Conservation (phyloP, 2,888 invertebrate species). For the Vanessa cardui region DNA sequence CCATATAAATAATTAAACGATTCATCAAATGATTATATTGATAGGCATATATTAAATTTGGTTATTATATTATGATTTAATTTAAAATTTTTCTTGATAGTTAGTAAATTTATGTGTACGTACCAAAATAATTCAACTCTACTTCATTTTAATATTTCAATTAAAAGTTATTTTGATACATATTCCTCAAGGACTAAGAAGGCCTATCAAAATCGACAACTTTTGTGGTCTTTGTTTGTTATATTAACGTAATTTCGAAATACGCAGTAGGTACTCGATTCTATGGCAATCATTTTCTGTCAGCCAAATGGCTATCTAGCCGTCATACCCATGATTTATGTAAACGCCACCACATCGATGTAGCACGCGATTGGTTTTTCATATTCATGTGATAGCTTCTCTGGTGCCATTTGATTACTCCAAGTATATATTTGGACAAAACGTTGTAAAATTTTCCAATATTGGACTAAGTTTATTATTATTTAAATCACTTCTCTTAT, state of each 20-base stretch:
- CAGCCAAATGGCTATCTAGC: slow-evolving; percentile 22
- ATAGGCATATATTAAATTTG: too few species aligned
- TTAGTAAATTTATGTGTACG: too few species aligned
- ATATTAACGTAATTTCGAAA: neutral
- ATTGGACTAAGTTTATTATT: slow-evolving; percentile 9
- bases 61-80: too few species aligned
- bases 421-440: neutral
- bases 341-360: slow-evolving; percentile 27
- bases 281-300: slow-evolving; percentile 15
- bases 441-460: slow-evolving; percentile 1
- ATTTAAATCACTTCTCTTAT: too few species aligned
- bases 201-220: neutral
- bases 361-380: slow-evolving; percentile 32
- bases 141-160: too few species aligned
- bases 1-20: neutral
- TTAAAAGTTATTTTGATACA: too few species aligned
- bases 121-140: too few species aligned
- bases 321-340: slow-evolving; percentile 33
- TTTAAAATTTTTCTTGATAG: too few species aligned
- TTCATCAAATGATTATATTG: neutral
- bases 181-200: too few species aligned
- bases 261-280: neutral
- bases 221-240: neutral
- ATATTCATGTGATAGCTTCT: slow-evolving; percentile 23
- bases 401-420: slow-evolving; percentile 3